Evolutionary conservation across 1,140 invertebrate genomes (phyloP).

Genomic region (Drosophila nigromelanica): DNA sequence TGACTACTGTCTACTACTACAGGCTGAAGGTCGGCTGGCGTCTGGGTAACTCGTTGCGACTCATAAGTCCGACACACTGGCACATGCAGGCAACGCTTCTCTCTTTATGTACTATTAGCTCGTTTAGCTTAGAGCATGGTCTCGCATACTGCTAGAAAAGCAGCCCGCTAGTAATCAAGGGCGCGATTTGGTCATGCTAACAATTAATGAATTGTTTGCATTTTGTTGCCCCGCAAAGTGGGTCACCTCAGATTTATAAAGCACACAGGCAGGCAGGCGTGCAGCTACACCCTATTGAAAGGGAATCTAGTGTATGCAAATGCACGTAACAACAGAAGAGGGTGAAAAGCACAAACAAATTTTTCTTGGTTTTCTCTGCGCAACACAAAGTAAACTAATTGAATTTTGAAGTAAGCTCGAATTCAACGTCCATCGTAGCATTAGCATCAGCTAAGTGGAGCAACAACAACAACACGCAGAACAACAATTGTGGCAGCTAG

Average conservation of each 20-base stretch:
- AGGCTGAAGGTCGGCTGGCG: background rate
- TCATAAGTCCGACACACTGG: background rate
- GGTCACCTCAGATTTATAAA: slow-evolving; percentile 52
- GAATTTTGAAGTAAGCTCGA: slow-evolving; percentile 46
- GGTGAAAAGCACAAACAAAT: slow-evolving; percentile 43
- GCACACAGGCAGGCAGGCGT: slow-evolving; percentile 12
- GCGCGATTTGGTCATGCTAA: slow-evolving; percentile 31
- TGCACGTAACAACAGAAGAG: slow-evolving; percentile 35
- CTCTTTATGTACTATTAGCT: background rate
- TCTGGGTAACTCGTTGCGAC: background rate
- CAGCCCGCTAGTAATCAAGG: slow-evolving; percentile 53
- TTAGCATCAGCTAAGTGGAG: background rate
- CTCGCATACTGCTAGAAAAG: background rate
- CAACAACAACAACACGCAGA: slow-evolving; percentile 1
- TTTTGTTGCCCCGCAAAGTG: slow-evolving; percentile 31
- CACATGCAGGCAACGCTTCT: background rate
- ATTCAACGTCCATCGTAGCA: slow-evolving; percentile 23
- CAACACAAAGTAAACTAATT: slow-evolving; percentile 50
- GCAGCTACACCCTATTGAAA: background rate
- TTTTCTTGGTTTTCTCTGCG: slow-evolving; percentile 29
- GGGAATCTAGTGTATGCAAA: slow-evolving; percentile 60
- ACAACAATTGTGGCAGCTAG: slow-evolving; percentile 7
- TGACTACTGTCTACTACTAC: background rate
- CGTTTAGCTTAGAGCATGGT: background rate
- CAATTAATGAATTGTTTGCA: slow-evolving; percentile 67